These are phyloP conservation scores for Neoscelio sp. DNA, from an alignment of 2,888 invertebrate species.

Conservation along the genomic window DNA sequence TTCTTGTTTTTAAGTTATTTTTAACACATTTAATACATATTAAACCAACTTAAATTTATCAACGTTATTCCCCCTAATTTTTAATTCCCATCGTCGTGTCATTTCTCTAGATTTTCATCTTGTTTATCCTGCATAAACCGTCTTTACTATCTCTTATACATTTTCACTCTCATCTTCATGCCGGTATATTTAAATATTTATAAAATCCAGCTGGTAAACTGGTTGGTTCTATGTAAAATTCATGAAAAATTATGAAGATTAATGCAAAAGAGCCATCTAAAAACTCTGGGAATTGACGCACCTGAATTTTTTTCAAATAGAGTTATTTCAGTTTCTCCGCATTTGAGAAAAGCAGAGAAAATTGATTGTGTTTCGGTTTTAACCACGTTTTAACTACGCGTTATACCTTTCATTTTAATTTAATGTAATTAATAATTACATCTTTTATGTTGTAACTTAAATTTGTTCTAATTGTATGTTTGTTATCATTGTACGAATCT, in stretches of 20 bases:
- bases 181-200: constrained; percentile 11
- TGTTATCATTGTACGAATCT: too few species aligned
- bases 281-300: constrained; percentile 8
- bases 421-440: too few species aligned
- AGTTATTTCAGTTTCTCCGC: background rate
- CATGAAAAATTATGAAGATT: constrained; percentile 40
- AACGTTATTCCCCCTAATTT: too few species aligned
- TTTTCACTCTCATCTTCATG: constrained; percentile 1
- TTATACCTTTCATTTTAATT: too few species aligned
- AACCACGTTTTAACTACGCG: too few species aligned
- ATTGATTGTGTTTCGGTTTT: too few species aligned
- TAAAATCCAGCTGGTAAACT: constrained; percentile 2
- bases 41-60: too few species aligned
- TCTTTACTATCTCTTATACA: constrained; percentile 10
- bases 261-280: constrained; percentile 7
- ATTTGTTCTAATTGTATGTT: too few species aligned
- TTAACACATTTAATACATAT: too few species aligned
- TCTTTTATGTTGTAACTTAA: too few species aligned
- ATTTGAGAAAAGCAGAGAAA: constrained; percentile 1
- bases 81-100: too few species aligned
- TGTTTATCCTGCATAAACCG: background rate
- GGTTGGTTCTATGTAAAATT: constrained; percentile 27
- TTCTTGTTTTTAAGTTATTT: too few species aligned
- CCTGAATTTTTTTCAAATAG: constrained; percentile 8
- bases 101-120: constrained; percentile 1